These are phyloP conservation scores for Aethes cnicana DNA, from an alignment of 2,888 invertebrate species.

Conservation along the genomic window DNA sequence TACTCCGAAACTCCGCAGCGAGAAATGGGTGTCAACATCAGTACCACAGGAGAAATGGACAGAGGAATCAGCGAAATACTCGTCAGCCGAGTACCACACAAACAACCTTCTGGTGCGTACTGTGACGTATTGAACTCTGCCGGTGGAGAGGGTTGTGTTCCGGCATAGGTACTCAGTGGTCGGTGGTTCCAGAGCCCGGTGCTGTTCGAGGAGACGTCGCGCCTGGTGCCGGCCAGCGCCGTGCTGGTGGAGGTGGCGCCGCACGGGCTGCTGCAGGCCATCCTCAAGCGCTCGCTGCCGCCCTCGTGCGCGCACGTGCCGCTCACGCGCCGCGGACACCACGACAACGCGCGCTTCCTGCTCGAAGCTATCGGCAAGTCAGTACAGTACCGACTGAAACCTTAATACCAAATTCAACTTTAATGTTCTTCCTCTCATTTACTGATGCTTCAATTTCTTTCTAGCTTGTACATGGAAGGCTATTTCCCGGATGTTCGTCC, in stretches of 20 bases:
- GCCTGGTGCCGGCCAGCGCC: constrained; percentile 88
- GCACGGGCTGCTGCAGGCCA: constrained; percentile 91
- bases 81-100: too few species aligned
- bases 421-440: too few species aligned
- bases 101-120: too few species aligned
- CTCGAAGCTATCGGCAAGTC: constrained; percentile 84
- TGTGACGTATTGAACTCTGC: too few species aligned
- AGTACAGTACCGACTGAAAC: constrained; percentile 22
- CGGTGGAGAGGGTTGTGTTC: too few species aligned
- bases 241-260: constrained; percentile 93
- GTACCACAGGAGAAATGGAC: constrained; percentile 85
- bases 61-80: constrained; percentile 76
- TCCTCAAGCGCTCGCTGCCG: constrained; percentile 88
- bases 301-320: constrained; percentile 86
- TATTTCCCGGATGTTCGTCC: constrained; percentile 85
- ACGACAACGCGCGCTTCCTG: constrained; percentile 80
- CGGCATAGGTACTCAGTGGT: too few species aligned
- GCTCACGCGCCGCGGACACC: constrained; percentile 85
- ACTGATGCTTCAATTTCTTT: too few species aligned
- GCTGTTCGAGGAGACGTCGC: constrained; percentile 89
- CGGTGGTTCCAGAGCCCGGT: constrained; percentile 74
- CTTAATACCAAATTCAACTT: too few species aligned
- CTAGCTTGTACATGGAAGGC: constrained; percentile 67
- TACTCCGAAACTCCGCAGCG: constrained; percentile 81
- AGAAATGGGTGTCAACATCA: constrained; percentile 89